Base-by-base conservation (phyloP, 2,113 vertebrate species). In the Tiliqua scincoides region DNA sequence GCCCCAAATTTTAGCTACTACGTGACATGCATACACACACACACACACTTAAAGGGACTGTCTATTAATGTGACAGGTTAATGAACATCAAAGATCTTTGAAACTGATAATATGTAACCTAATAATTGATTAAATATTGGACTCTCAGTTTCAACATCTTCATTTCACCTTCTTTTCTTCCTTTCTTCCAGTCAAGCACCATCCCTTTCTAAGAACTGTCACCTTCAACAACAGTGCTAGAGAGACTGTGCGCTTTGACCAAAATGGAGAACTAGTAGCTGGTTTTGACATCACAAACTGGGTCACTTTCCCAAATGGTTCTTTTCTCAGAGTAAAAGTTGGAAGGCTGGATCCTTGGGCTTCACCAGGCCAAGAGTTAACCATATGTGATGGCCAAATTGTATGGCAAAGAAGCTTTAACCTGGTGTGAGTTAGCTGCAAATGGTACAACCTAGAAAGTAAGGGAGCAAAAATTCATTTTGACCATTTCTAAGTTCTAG, bases 321-420 rank as follows among this genome's bases (percentile, higher is more conserved):
- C 62, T 4, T 20, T 81, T 43, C 27, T 10, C n/a, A 67, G 79
- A 52, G 27, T 68, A 2, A 81, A 68, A 67, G 27, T 81, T 20
- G 79, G 79, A 35, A 48, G 27, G 3, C 40, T 81, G 25, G 40
- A 68, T 48, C 62, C 62, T 68, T 40, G 14, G 32, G 40, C 40
- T 21, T 18, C 63, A 52, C 37, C 30, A 40, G 59, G 18, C 27
- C 67, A 52, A 25, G 17, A 52, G 23, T 48, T 68, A 25, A 52
- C 17, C 8, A 67, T 81, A n/a, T 8, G 68, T 21, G 79, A 80
- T 30, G 27, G 43, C 8, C 63, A 32, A 30, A 68, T 81, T 12
- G 21, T 81, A 40, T 81, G 79, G 79, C 63, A 81, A 6, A 43
- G 27, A 68, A 52, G 43, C 20, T 81, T 81, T 81, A 81, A 81